Percentiles rank a stretch among this genome's conserved stretches.
These are phyloP conservation scores for Barbus barbus DNA, from an alignment of 2,113 vertebrate species.

Conservation along the genomic window DNA sequence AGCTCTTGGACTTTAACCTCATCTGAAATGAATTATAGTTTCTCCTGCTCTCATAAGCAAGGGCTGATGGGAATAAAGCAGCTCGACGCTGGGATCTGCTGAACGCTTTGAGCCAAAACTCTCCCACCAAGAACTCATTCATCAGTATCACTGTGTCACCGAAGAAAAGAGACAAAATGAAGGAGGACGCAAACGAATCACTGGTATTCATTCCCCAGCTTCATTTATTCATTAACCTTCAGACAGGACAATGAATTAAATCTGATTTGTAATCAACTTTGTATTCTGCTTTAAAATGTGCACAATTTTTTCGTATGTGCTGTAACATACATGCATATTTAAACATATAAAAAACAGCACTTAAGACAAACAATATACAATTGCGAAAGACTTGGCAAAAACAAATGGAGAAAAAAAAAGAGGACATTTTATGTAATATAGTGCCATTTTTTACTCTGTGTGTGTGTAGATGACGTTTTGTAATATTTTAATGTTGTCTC, in stretches of 20 bases:
- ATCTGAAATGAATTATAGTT: slow-evolving; percentile 58
- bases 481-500: no score
- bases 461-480: no score
- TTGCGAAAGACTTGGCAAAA: no score
- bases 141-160: background rate
- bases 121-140: slow-evolving; percentile 40
- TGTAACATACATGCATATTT: background rate
- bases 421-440: no score
- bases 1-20: slow-evolving; percentile 30
- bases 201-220: background rate
- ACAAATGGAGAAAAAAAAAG: no score
- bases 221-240: background rate
- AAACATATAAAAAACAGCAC: background rate
- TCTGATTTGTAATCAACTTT: no score
- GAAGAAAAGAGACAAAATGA: background rate
- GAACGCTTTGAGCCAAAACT: slow-evolving; percentile 68
- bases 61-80: slow-evolving; percentile 68
- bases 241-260: no score
- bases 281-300: no score
- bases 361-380: background rate
- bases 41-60: slow-evolving; percentile 58
- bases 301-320: no score
- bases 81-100: slow-evolving; percentile 54
- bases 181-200: background rate
- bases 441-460: no score